Base-by-base conservation (phyloP, 2,888 invertebrate genomes). In the Branchellion lobata region DNA sequence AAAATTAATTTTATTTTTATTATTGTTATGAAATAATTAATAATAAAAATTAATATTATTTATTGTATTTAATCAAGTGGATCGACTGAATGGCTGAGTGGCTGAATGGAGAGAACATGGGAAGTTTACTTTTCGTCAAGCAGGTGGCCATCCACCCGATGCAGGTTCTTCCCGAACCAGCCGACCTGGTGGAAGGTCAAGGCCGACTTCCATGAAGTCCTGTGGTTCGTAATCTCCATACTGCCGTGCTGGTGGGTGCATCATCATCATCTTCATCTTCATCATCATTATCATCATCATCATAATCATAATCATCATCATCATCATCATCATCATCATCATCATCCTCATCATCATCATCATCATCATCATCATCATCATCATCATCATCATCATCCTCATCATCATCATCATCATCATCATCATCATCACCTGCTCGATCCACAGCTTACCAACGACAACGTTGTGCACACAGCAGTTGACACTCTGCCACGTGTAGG, bases 381-480 rank as follows among this genome's bases (percentile, higher is more conserved):
- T 68, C 68, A 68, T 78, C 78, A 78, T 78, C 78, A 68, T 68
- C 78, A 78, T 78, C 78, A 68, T 78, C 78, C 65, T 36, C 78
- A 68, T 78, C 78, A 76, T 76, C 76, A 57, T 76, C 76, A 76
- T 57, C 76, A 76, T 51, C 76, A 75, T 27, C 75, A 74, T 47
- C 74, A 74, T 47, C 74, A 40, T n/a, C n/a, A n/a, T n/a, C n/a
- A n/a, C 36, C 36, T 96, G 95, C 88, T 96, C 96, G 89, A 97
- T 95, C 95, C 96, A 97, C 79, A 96, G 90, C 88, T 95, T 94
- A 75, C 96, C 96, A 78, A 96, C 94, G 84, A 97, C 94, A 80
- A 97, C 93, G 88, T 97, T 97, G 89, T 96, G 96, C 33, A 97
- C 93, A 88, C 94, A 94, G 88, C 96, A 96, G 89, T 94, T 95